Conservation (phyloP, 2,113 vertebrate genomes). For the Ramphastos sulfuratus region DNA sequence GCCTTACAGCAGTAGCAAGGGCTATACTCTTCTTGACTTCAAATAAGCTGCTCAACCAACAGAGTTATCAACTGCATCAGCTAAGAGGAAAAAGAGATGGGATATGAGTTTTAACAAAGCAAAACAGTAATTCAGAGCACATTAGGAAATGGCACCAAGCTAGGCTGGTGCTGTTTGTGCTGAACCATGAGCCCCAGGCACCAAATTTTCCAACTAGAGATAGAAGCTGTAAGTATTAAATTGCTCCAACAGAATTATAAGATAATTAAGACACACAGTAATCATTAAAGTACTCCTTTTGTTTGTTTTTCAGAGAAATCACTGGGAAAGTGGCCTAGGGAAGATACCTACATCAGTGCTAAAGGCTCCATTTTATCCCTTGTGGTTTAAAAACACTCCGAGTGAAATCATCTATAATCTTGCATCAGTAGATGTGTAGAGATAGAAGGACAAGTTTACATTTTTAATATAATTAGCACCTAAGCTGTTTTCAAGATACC, state of each 20-base stretch:
- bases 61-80: neutral
- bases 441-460: neutral
- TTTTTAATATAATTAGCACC: neutral
- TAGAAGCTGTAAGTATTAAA: neutral
- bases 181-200: neutral
- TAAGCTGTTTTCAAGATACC: neutral
- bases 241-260: conserved; percentile 11
- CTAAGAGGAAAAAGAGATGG: neutral
- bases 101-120: neutral
- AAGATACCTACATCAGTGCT: neutral
- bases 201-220: conserved; percentile 11
- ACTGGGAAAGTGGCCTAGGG: neutral
- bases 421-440: neutral
- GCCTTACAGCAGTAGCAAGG: neutral
- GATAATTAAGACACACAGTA: neutral
- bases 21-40: neutral
- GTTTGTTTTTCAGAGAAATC: neutral
- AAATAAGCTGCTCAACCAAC: neutral
- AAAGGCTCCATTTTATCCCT: neutral
- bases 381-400: neutral
- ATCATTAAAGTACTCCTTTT: neutral
- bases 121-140: neutral
- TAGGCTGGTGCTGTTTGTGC: neutral
- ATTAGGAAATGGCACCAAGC: neutral
- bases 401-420: neutral